Evolutionary conservation across 2,797 vertebrate genomes (phyloP).

Genomic region (Crotalus adamanteus): DNA sequence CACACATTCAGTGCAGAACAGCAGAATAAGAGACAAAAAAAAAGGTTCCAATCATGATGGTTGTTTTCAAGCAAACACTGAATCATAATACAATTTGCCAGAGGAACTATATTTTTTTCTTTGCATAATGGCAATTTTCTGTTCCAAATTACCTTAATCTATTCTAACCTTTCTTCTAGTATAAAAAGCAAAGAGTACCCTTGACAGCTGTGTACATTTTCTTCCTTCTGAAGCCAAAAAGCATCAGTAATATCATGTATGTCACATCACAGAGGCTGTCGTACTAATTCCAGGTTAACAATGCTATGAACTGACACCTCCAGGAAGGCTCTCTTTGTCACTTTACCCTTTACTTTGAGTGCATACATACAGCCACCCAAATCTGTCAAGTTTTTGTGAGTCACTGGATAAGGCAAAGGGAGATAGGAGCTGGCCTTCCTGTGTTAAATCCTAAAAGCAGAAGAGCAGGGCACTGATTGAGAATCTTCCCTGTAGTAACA

Average conservation of each 20-base stretch:
- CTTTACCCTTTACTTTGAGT: conserved; percentile 39
- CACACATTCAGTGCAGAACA: conserved; percentile 25
- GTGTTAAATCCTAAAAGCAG: conserved; percentile 37
- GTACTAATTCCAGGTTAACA: conserved; percentile 56
- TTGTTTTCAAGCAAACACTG: conserved; percentile 34
- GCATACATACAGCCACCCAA: conserved; percentile 2
- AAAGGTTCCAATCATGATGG: conserved; percentile 41
- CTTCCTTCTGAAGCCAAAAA: conserved; percentile 45
- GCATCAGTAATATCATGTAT: conserved; percentile 28
- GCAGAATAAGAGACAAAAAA: conserved; percentile 24
- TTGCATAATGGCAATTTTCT: conserved; percentile 57
- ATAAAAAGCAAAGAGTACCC: conserved; percentile 41
- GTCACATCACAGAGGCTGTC: conserved; percentile 41
- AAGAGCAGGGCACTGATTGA: conserved; percentile 30
- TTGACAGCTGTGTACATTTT: conserved; percentile 44
- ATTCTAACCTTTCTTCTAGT: conserved; percentile 51
- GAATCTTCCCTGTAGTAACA: conserved; percentile 29
- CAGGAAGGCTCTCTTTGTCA: conserved; percentile 51
- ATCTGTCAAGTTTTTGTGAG: conserved; percentile 45
- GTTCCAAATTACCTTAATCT: conserved; percentile 49
- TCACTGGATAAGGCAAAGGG: conserved; percentile 32
- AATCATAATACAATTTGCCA: conserved; percentile 49
- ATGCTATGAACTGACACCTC: conserved; percentile 56
- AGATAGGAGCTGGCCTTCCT: conserved; percentile 24
- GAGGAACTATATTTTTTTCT: conserved; percentile 61